phyloP scores from a whole-genome alignment of 2,888 invertebrate species.

The Saturnia pavonia region DNA sequence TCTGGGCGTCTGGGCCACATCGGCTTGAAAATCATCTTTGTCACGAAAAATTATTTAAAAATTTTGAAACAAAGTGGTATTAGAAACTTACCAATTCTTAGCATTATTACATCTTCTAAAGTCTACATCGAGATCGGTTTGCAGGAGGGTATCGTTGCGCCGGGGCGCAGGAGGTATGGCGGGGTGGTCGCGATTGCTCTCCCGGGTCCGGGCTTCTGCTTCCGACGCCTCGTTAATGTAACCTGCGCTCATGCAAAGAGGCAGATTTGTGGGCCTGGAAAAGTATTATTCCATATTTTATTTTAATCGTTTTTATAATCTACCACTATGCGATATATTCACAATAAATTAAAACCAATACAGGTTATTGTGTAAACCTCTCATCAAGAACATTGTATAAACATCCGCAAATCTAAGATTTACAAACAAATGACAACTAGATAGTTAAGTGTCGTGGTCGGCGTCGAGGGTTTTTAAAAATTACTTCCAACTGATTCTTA shows the following conservation, averaged over 20 bases:
- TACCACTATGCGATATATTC: neutral
- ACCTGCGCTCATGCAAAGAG: conserved; percentile 87
- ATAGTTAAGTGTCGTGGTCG: too few relatives aligned
- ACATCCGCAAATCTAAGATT: too few relatives aligned
- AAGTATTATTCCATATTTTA: neutral
- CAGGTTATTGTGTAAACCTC: too few relatives aligned
- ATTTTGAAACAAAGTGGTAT: too few relatives aligned
- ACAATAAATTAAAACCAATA: too few relatives aligned
- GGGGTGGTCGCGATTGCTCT: conserved; percentile 58
- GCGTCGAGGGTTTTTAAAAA: too few relatives aligned
- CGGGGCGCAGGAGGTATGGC: conserved; percentile 42
- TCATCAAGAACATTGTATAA: too few relatives aligned
- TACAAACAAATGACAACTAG: too few relatives aligned
- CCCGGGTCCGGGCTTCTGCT: conserved; percentile 67
- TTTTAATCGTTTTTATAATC: neutral
- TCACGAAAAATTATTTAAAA: too few relatives aligned
- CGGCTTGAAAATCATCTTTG: too few relatives aligned
- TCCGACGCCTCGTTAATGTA: conserved; percentile 92
- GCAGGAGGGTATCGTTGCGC: conserved; percentile 41
- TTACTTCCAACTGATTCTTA: too few relatives aligned
- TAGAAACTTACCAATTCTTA: conserved; percentile 73
- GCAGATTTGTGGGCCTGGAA: conserved; percentile 85
- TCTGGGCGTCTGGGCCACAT: too few relatives aligned
- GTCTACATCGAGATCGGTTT: conserved; percentile 51
- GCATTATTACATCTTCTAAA: conserved; percentile 83